A percentile compares a stretch with the other conserved stretches of the same genome.
These are phyloP conservation scores for Peribatodes rhomboidaria DNA, from an alignment of 2,888 invertebrate genomes.

Conservation along the genomic window DNA sequence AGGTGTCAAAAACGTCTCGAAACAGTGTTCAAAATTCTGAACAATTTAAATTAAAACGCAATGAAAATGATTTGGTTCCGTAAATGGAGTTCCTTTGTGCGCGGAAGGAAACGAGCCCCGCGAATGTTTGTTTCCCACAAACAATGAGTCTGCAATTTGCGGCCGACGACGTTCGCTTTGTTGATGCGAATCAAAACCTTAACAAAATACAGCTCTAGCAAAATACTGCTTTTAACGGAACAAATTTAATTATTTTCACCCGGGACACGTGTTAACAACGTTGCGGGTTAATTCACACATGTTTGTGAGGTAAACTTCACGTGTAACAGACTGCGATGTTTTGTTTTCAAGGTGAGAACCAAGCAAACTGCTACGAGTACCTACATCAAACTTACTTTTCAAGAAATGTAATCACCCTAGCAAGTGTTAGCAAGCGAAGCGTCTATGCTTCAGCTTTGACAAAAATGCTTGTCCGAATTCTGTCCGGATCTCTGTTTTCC, in stretches of 20 bases:
- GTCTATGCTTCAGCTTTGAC: too few relatives aligned
- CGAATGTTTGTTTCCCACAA: slow-evolving; percentile 80
- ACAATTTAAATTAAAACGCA: slow-evolving; percentile 69
- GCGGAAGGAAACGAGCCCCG: slow-evolving; percentile 72
- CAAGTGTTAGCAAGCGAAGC: too few relatives aligned
- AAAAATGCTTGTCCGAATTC: too few relatives aligned
- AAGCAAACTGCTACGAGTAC: slow-evolving; percentile 3
- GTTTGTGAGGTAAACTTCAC: slow-evolving; percentile 29
- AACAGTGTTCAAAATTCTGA: slow-evolving; percentile 44
- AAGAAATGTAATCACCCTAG: too few relatives aligned
- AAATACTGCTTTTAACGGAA: slow-evolving; percentile 61
- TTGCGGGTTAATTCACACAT: slow-evolving; percentile 34
- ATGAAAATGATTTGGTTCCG: slow-evolving; percentile 74
- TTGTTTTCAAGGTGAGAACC: slow-evolving; percentile 18
- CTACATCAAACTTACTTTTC: background rate
- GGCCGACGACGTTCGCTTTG: slow-evolving; percentile 74
- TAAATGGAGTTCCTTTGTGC: slow-evolving; percentile 80
- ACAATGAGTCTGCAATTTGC: slow-evolving; percentile 84
- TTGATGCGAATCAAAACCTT: slow-evolving; percentile 79
- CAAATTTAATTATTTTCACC: slow-evolving; percentile 64
- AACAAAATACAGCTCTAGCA: slow-evolving; percentile 65
- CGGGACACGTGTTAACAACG: slow-evolving; percentile 35
- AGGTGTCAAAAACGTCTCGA: slow-evolving; percentile 1
- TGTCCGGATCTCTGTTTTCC: too few relatives aligned
- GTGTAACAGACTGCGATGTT: slow-evolving; percentile 22